phyloP scores from a whole-genome alignment of 2,797 vertebrate genomes.

The Mus spretus region DNA sequence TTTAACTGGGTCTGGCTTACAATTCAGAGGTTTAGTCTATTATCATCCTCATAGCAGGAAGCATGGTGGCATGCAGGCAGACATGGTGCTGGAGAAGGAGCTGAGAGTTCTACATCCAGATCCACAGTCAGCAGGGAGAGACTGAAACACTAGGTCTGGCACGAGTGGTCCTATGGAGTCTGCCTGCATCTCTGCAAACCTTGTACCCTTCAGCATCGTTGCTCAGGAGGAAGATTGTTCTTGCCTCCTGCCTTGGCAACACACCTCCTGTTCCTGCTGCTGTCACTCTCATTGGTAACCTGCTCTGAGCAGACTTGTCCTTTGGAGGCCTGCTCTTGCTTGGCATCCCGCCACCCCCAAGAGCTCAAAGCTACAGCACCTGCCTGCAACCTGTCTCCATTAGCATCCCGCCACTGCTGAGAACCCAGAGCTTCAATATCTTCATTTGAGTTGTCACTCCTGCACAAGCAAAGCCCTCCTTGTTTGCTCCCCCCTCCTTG shows the following conservation, averaged over 20 bases:
- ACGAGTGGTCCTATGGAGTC: neutral
- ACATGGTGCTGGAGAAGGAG: neutral
- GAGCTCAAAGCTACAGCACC: neutral
- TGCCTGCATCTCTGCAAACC: neutral
- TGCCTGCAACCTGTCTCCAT: neutral
- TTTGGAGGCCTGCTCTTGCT: neutral
- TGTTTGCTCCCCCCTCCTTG: neutral
- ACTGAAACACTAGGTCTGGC: neutral
- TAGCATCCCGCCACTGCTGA: neutral
- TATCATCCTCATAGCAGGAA: neutral
- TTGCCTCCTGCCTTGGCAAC: neutral
- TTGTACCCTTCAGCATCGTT: no score
- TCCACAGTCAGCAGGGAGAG: no score
- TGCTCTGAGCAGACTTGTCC: neutral
- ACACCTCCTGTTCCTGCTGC: neutral
- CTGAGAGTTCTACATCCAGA: neutral
- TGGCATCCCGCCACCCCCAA: neutral
- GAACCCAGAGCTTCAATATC: neutral
- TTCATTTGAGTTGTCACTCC: neutral
- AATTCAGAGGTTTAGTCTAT: neutral
- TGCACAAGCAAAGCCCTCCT: neutral
- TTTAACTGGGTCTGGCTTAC: neutral
- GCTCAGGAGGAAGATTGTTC: neutral
- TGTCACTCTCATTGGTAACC: neutral
- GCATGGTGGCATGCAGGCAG: neutral